Conservation (phyloP, 1,140 invertebrate species). For the Samia ricini region DNA sequence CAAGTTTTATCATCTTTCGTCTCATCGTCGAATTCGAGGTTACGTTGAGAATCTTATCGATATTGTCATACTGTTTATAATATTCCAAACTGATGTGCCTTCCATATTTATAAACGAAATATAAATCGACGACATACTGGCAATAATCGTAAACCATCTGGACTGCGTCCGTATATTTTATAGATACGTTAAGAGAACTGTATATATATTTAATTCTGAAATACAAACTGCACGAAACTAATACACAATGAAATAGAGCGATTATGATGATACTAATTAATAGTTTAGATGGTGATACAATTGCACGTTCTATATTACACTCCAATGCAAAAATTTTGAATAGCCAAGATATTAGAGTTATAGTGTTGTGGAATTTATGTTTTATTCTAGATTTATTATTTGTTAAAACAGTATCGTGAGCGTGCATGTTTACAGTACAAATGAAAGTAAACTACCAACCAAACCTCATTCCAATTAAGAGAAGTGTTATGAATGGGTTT, state of each 20-base stretch:
- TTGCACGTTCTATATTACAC: constrained; percentile 12
- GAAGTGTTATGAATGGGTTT: neutral
- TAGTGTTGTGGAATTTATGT: constrained; percentile 7
- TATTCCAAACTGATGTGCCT: constrained; percentile 29
- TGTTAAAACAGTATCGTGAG: neutral
- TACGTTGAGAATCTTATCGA: constrained; percentile 33
- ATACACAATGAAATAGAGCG: constrained; percentile 4
- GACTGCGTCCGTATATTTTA: constrained; percentile 43
- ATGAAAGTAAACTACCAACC: neutral
- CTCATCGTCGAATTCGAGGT: constrained; percentile 24
- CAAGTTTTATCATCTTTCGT: constrained; percentile 25
- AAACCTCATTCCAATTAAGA: neutral
- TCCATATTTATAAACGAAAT: constrained; percentile 45
- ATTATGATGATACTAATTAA: constrained; percentile 13
- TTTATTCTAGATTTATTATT: constrained; percentile 6
- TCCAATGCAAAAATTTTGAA: constrained; percentile 27
- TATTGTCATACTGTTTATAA: constrained; percentile 33
- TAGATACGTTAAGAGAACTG: constrained; percentile 23
- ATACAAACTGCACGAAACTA: constrained; percentile 12
- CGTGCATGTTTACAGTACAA: neutral
- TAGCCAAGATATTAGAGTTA: constrained; percentile 12
- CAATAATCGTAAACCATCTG: constrained; percentile 48
- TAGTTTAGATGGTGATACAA: neutral
- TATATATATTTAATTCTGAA: constrained; percentile 12
- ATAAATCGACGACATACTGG: constrained; percentile 52